These are phyloP conservation scores for Eupithecia insigniata DNA, from an alignment of 2,888 invertebrate species.

Conservation along the genomic window DNA sequence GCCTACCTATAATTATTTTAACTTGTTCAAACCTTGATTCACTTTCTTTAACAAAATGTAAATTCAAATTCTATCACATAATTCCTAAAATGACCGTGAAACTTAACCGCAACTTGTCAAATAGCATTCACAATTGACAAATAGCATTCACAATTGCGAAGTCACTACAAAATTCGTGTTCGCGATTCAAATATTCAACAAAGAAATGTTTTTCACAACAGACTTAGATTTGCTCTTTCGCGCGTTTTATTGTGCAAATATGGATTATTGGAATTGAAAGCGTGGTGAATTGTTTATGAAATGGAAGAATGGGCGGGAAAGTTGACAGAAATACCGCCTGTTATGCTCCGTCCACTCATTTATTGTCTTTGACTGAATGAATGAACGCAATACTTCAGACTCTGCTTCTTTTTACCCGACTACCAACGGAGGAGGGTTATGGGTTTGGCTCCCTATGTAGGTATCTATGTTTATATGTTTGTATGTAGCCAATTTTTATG, in stretches of 20 bases:
- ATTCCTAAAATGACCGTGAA: conserved; percentile 22
- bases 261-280: conserved; percentile 67
- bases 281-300: conserved; percentile 70
- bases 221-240: conserved; percentile 49
- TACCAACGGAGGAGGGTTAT: too few relatives aligned
- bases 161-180: conserved; percentile 30
- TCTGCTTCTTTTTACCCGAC: too few relatives aligned
- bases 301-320: conserved; percentile 68
- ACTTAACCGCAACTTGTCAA: conserved; percentile 29
- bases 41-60: too few relatives aligned
- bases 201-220: conserved; percentile 24
- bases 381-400: too few relatives aligned
- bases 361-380: too few relatives aligned
- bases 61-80: not conserved
- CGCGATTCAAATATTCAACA: conserved; percentile 31
- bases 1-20: too few relatives aligned
- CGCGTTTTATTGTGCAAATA: conserved; percentile 67
- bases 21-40: too few relatives aligned
- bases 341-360: too few relatives aligned
- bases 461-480: too few relatives aligned
- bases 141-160: conserved; percentile 29
- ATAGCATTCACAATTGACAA: conserved; percentile 27
- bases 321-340: conserved; percentile 41
- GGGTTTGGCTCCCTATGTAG: too few relatives aligned
- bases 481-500: too few relatives aligned